These are phyloP conservation scores for Eilema griseolum DNA, from an alignment of 2,888 invertebrate species.

Conservation along the genomic window DNA sequence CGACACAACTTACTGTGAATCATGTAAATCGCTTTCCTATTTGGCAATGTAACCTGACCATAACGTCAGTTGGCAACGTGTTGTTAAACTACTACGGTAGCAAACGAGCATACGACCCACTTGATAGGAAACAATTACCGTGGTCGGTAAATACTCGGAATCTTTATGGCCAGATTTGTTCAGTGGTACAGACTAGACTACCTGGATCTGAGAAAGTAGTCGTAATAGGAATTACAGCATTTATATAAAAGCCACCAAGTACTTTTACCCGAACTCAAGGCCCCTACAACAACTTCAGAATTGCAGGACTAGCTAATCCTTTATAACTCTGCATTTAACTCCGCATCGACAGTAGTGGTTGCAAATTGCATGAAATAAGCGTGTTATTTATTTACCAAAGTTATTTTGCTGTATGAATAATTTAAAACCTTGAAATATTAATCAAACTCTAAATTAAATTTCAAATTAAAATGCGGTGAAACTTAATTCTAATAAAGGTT, in stretches of 20 bases:
- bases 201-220: too few species aligned
- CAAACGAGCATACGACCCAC: not conserved
- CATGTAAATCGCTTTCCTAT: not conserved
- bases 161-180: not conserved
- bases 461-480: not conserved
- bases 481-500: not conserved
- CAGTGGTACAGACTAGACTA: too few species aligned
- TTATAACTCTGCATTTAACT: conserved; percentile 46
- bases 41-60: not conserved
- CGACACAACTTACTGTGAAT: not conserved
- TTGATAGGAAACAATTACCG: not conserved
- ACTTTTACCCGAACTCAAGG: not conserved
- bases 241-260: not conserved
- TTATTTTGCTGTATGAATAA: conserved; percentile 32
- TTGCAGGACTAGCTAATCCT: conserved; percentile 43
- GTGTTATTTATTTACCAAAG: conserved; percentile 44
- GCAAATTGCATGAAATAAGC: conserved; percentile 37
- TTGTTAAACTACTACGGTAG: not conserved
- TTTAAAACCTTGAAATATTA: not conserved
- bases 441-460: not conserved
- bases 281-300: conserved; percentile 42
- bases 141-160: not conserved
- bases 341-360: conserved; percentile 37
- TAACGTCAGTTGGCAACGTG: not conserved
- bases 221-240: too few species aligned